Evolutionary conservation across 2,113 vertebrate genomes (phyloP), one percentile per base, ranked within the genome.

Genomic region (Rhabdornis inornatus): DNA sequence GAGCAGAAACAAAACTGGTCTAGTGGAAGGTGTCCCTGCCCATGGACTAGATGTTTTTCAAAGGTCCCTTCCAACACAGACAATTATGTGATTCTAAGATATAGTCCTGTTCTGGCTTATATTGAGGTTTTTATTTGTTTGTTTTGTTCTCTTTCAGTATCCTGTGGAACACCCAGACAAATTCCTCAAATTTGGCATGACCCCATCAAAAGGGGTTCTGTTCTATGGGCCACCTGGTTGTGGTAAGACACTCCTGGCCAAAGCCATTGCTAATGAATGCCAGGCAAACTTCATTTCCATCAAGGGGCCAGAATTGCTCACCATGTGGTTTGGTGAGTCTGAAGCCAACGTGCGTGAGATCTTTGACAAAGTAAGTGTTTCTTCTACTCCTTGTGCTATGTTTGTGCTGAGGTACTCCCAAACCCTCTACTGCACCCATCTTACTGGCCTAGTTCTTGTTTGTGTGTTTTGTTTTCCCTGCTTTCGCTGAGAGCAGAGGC

Each of bases 251-350:
- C 98, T 99, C 31, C 94, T 99, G 98, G 99, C 99, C 92, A 99
- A 99, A 98, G 99, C 99, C 94, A 99, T 99, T 92, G 99, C 99
- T 87, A 99, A 99, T 2, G 99, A 99, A 96, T 99, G 99, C 97
- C 99, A 99, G 98, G 99, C 99, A 90, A 99, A 99, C 93, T 99
- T 99, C 98, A 99, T 99, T 97, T 99, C 99, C 79, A 99, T 99
- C 96, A 99, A 99, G 96, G 99, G 99, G 75, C 99, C 99, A 0
- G 99, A 99, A 87, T 97, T 99, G 89, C 99, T 99, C 74, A 99
- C 99, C 44, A 99, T 99, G 99, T 99, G 99, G 99, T 99, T 99
- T 97, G 99, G 99, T 57, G 99, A 99, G 94, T 99, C 99, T 55
- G 99, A 99, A 97, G 99, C 99, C 83, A 99, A 99, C 3, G 99